Conservation (phyloP, 1,140 invertebrate genomes). For the Ips nitidus region DNA sequence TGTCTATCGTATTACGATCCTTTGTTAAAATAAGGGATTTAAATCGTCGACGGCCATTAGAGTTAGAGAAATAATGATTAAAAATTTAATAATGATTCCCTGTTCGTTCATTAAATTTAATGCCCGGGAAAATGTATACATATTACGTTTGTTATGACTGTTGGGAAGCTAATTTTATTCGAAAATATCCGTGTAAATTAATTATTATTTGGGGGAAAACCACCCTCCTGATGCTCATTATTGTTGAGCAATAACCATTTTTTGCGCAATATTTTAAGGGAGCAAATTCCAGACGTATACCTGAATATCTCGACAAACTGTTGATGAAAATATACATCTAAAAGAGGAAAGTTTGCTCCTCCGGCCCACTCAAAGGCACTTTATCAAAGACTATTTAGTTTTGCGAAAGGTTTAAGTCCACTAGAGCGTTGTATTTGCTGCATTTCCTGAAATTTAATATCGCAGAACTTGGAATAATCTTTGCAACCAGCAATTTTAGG, state of each 20-base stretch:
- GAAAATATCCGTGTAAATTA: constrained; percentile 4
- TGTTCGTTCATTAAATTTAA: background rate
- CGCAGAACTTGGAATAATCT: constrained; percentile 14
- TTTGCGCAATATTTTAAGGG: background rate
- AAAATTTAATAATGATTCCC: constrained; percentile 1
- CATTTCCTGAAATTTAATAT: constrained; percentile 24
- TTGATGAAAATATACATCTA: too few species aligned
- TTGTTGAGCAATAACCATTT: background rate
- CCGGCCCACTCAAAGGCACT: constrained; percentile 15
- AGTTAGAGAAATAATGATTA: constrained; percentile 1
- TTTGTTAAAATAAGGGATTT: too few species aligned
- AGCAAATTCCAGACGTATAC: background rate
- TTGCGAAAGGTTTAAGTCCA: constrained; percentile 25
- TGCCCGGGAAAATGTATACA: background rate
- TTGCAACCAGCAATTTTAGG: constrained; percentile 15
- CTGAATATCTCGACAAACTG: background rate
- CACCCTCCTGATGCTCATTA: background rate
- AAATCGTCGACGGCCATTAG: background rate
- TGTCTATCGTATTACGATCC: too few species aligned
- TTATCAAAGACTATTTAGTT: constrained; percentile 29
- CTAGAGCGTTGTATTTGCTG: constrained; percentile 23
- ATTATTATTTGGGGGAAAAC: background rate
- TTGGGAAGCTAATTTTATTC: constrained; percentile 2
- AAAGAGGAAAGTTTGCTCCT: background rate
- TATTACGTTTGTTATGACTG: background rate